Percentiles rank a stretch among this genome's conserved stretches.
These are phyloP conservation scores for Eupithecia centaureata DNA, from an alignment of 2,888 invertebrate genomes.

Conservation along the genomic window DNA sequence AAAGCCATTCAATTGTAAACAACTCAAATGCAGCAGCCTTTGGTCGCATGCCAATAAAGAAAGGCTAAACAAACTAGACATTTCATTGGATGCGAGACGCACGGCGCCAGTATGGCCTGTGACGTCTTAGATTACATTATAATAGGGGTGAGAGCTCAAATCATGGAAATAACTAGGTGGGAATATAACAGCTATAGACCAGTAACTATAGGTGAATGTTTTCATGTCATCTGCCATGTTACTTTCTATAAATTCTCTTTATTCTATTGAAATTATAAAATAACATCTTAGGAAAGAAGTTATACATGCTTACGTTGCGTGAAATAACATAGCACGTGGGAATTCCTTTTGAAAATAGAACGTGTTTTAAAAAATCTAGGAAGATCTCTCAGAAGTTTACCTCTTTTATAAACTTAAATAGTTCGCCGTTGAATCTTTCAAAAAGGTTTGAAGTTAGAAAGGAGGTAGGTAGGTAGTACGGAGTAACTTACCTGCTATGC, in stretches of 20 bases:
- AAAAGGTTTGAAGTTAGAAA: background rate
- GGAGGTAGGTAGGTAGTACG: background rate
- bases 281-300: background rate
- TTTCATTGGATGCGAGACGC: background rate
- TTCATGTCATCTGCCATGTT: background rate
- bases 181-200: too few relatives aligned
- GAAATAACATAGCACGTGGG: background rate
- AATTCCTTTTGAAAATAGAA: background rate
- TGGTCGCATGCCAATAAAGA: constrained; percentile 26
- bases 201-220: background rate
- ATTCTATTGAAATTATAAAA: constrained; percentile 5
- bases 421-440: background rate
- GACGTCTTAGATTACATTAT: background rate
- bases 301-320: background rate
- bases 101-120: constrained; percentile 9
- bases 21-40: constrained; percentile 18
- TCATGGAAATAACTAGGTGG: background rate
- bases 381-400: background rate
- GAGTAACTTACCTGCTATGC: background rate
- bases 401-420: background rate
- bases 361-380: background rate
- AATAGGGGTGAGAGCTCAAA: background rate
- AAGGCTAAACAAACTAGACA: constrained; percentile 3
- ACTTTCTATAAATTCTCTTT: background rate
- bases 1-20: background rate